phyloP scores from a whole-genome alignment of 2,797 vertebrate species.

The Hemitrygon akajei region DNA sequence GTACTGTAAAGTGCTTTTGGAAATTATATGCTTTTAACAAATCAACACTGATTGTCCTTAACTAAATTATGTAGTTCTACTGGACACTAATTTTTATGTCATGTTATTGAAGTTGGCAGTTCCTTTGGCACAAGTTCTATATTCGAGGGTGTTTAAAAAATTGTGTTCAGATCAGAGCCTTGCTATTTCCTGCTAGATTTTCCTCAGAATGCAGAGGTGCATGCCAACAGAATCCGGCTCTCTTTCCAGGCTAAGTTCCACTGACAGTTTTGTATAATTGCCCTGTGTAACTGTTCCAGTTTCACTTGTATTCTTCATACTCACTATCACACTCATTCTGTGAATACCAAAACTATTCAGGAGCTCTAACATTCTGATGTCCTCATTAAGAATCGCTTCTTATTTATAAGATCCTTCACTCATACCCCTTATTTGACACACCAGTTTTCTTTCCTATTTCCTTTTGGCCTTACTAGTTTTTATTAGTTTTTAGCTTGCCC shows the following conservation, averaged over 20 bases:
- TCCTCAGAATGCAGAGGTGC: not conserved
- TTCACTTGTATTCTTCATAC: not conserved
- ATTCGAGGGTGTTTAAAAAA: not conserved
- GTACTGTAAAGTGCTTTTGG: not conserved
- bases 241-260: not conserved
- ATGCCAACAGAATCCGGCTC: not conserved
- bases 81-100: not conserved
- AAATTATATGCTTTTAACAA: not conserved
- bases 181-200: not conserved
- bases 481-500: not conserved
- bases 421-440: not conserved
- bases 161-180: not conserved
- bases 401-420: not conserved
- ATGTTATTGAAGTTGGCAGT: not conserved
- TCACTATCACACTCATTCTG: not conserved
- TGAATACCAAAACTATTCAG: not conserved
- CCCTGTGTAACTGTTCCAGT: not conserved
- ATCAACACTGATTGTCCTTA: not conserved
- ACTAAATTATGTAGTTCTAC: not conserved
- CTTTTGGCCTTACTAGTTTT: not conserved
- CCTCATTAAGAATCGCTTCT: not conserved
- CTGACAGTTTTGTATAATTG: not conserved
- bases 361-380: not conserved
- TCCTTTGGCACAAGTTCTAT: not conserved
- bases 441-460: not conserved